phyloP scores from a whole-genome alignment of 2,113 vertebrate species.

The Riparia riparia region DNA sequence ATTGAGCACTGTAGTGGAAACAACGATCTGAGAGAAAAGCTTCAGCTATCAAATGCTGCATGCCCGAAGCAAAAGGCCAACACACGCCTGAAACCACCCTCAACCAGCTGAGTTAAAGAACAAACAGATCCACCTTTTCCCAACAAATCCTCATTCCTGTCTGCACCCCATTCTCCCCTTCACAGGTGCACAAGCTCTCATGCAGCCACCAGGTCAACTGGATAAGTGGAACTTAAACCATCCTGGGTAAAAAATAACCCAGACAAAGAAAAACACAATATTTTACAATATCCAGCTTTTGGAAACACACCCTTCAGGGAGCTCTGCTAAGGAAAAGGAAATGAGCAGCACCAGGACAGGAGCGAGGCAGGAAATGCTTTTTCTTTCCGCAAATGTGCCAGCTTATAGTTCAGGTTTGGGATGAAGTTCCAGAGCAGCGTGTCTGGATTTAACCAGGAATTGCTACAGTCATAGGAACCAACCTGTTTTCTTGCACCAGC shows the following conservation, averaged over 20 bases:
- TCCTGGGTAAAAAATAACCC: background rate
- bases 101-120: background rate
- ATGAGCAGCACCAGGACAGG: background rate
- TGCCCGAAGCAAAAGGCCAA: background rate
- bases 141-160: background rate
- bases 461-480: background rate
- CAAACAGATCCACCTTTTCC: background rate
- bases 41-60: background rate
- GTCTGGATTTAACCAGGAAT: background rate
- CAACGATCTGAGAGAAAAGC: background rate
- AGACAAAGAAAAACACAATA: background rate
- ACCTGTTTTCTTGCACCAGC: background rate
- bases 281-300: background rate
- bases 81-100: background rate
- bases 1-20: background rate
- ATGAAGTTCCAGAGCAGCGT: background rate
- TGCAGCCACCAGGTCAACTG: background rate
- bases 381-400: background rate
- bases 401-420: background rate
- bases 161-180: background rate
- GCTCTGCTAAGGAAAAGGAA: background rate
- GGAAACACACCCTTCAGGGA: background rate
- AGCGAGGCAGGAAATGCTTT: background rate
- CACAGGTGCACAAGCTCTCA: fast-evolving
- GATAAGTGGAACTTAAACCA: background rate